Conservation (phyloP, 1,140 invertebrate genomes). For the Hylaeus anthracinus region DNA sequence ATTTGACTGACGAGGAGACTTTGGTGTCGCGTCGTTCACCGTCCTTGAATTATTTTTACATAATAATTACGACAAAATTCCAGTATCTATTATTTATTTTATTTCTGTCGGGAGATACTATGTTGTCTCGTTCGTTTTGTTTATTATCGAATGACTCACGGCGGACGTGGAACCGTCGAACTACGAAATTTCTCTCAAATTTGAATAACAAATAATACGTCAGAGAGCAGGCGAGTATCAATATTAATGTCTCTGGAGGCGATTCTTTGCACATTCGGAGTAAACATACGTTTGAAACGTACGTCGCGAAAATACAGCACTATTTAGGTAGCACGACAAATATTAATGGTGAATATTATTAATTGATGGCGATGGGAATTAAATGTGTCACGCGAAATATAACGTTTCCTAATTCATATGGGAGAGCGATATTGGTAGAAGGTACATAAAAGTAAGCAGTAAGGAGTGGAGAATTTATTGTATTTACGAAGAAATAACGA, state of each 20-base stretch:
- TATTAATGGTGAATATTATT: too few relatives aligned
- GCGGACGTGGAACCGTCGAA: background rate
- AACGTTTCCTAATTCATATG: too few relatives aligned
- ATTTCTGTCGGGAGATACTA: background rate
- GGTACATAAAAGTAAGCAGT: too few relatives aligned
- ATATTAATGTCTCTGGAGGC: slow-evolving; percentile 4
- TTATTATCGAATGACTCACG: background rate
- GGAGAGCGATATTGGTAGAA: too few relatives aligned
- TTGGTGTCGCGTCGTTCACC: background rate
- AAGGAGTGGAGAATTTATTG: too few relatives aligned
- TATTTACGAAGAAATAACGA: too few relatives aligned
- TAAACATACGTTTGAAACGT: slow-evolving; percentile 2
- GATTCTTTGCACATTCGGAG: background rate
- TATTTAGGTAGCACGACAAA: background rate
- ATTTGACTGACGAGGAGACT: background rate
- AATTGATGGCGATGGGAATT: too few relatives aligned
- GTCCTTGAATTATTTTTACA: background rate
- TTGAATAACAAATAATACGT: slow-evolving; percentile 1
- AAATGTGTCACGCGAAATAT: too few relatives aligned
- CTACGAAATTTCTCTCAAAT: background rate
- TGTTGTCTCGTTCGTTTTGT: background rate
- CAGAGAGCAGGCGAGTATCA: background rate
- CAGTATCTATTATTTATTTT: background rate
- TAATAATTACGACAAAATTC: background rate
- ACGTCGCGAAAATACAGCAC: background rate